Conservation (phyloP, 2,888 invertebrate species). For the Ochropleura leucogaster region DNA sequence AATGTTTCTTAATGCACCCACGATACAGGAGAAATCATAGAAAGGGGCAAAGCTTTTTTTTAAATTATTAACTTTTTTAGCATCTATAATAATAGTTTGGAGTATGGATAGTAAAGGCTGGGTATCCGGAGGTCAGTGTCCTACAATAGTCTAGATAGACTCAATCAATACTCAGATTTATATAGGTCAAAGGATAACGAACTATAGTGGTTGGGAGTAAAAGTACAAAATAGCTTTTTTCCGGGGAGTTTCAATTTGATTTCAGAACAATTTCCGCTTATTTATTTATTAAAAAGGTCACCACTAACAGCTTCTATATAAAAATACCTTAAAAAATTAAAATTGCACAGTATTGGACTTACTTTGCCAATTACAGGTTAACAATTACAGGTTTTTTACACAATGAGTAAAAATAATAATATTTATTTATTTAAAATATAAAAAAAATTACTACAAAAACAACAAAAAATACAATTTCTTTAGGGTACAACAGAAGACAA, state of each 20-base stretch:
- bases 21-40: too few relatives aligned
- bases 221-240: background rate
- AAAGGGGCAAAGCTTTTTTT: too few relatives aligned
- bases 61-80: background rate
- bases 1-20: too few relatives aligned
- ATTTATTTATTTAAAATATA: too few relatives aligned
- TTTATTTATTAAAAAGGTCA: background rate
- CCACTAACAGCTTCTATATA: too few relatives aligned
- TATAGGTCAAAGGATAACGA: constrained; percentile 12
- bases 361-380: too few relatives aligned
- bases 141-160: constrained; percentile 9
- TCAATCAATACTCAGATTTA: constrained; percentile 15
- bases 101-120: background rate
- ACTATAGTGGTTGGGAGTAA: background rate
- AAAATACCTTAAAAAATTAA: too few relatives aligned
- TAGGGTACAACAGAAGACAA: too few relatives aligned
- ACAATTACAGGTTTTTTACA: background rate
- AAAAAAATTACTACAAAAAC: too few relatives aligned
- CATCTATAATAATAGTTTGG: background rate
- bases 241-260: background rate
- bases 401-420: too few relatives aligned
- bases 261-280: background rate
- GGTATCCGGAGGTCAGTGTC: background rate
- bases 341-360: too few relatives aligned
- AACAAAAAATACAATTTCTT: too few relatives aligned